phyloP scores from a whole-genome alignment of 2,113 vertebrate genomes.

The Laticauda laticaudata region DNA sequence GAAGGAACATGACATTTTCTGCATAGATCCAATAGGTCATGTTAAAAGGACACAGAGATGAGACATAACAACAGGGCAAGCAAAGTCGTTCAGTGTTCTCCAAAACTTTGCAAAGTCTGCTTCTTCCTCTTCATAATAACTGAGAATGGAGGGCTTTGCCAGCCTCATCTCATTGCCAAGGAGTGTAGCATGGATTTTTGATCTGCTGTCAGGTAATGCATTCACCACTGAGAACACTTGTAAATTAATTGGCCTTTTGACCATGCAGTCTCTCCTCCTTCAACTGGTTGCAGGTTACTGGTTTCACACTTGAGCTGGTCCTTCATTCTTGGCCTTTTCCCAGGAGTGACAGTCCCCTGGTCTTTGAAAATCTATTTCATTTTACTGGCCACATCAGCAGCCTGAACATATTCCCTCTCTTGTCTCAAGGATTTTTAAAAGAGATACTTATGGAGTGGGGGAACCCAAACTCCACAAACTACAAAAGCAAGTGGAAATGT shows the following conservation, averaged over 20 bases:
- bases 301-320: constrained; percentile 30
- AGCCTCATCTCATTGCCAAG: constrained; percentile 19
- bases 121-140: constrained; percentile 38
- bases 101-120: fast-evolving
- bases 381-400: not conserved
- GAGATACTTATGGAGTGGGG: not conserved
- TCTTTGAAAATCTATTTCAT: not conserved
- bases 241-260: constrained; percentile 53
- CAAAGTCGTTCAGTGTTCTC: not conserved
- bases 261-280: not conserved
- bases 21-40: not conserved
- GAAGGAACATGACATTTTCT: too few relatives aligned
- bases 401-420: not conserved
- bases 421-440: not conserved
- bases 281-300: constrained; percentile 30
- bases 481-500: not conserved
- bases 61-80: not conserved
- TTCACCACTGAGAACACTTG: constrained; percentile 34
- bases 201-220: constrained; percentile 36
- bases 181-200: constrained; percentile 22
- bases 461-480: not conserved
- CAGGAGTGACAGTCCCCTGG: not conserved
- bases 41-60: not conserved
- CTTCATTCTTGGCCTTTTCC: constrained; percentile 37
- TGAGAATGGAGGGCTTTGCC: constrained; percentile 1